These are phyloP conservation scores for Mustela lutreola DNA, from an alignment of 2,113 vertebrate species.

Conservation along the genomic window DNA sequence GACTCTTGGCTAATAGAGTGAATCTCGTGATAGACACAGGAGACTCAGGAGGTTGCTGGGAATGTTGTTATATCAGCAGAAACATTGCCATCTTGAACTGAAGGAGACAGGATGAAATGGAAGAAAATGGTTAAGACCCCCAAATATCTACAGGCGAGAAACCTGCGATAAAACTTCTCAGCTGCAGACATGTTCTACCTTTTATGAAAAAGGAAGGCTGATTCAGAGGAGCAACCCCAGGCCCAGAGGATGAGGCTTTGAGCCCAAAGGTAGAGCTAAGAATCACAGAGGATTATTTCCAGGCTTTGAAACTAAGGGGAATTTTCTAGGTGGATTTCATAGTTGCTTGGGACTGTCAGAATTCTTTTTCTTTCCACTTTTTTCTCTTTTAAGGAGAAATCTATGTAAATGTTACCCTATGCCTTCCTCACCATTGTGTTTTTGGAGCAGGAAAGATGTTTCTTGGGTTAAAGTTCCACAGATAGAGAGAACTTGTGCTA, in stretches of 20 bases:
- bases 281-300: background rate
- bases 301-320: background rate
- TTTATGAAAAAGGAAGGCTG: background rate
- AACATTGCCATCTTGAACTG: background rate
- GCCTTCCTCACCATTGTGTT: background rate
- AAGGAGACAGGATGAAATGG: background rate
- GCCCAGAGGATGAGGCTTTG: background rate
- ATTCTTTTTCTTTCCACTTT: background rate
- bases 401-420: background rate
- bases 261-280: background rate
- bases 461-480: background rate
- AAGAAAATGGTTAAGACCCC: background rate
- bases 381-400: background rate
- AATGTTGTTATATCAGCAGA: background rate
- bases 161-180: background rate
- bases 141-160: background rate
- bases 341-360: background rate
- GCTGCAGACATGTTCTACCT: background rate
- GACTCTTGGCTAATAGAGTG: background rate
- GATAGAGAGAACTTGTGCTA: background rate
- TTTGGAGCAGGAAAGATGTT: background rate
- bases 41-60: background rate
- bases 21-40: background rate
- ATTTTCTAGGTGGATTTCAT: background rate
- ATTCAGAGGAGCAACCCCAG: background rate